Evolutionary conservation across 1,140 invertebrate species (phyloP), one percentile per base, ranked within the genome.

Genomic region (Homarus americanus): DNA sequence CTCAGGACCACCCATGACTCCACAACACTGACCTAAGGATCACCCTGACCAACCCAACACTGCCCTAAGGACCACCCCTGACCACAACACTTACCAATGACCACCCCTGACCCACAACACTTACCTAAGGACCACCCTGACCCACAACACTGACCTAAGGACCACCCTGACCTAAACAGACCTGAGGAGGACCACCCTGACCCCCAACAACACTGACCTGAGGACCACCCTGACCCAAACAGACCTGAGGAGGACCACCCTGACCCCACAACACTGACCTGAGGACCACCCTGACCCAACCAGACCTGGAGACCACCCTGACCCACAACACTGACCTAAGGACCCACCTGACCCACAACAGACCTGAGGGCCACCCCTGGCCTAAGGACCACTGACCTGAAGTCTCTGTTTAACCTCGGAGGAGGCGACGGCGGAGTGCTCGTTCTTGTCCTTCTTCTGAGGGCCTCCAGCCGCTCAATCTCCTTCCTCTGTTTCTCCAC

Each of bases 351-450:
- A 7, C 72, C 58, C 58, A 9, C 2, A 63, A 24, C 20, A 9
- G 20, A 0, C 28, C 44, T 75, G 32, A 24, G 20, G 32, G n/a
- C 66, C 20, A 5, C 4, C 34, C 24, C 2, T 41, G 15, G 1
- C 53, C 53, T n/a, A 66, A n/a, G 2, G 28, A 36, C n/a, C 9
- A 87, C 93, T 94, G 94, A 97, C 97, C 96, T 97, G 97, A 93
- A 99, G 95, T 93, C 97, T 97, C 95, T 98, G 97, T 94, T 99
- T 99, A 92, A 99, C 98, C 95, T 99, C 98, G 20, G 97, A 97
- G 86, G 98, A 99, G 69, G 98, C 98, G 92, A 98, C 97, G 34
- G 98, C 98, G 95, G 98, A 98, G 95, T 98, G 97, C 94, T 98
- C 97, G 94, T 98, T 97, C 94, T 97, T 98, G 93, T 97, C 97